Percentiles rank a stretch among this genome's conserved stretches.
These are phyloP conservation scores for Poecilia gillii DNA, from an alignment of 2,797 vertebrate genomes.

Conservation along the genomic window DNA sequence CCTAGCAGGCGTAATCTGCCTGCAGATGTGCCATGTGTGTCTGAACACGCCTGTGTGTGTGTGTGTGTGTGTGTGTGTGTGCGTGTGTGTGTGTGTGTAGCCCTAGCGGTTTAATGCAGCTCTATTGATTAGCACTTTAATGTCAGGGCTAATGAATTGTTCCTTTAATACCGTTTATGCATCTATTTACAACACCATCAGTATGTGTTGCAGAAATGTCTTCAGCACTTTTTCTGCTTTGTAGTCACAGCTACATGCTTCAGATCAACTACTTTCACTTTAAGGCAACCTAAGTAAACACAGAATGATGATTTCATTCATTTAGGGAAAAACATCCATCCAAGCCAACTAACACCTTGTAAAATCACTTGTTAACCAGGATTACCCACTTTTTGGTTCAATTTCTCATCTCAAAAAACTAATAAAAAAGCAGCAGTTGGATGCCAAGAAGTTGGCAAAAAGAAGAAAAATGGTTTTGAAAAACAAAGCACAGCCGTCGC, in stretches of 20 bases:
- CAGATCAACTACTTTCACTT: background rate
- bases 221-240: background rate
- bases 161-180: slow-evolving; percentile 82
- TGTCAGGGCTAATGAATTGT: slow-evolving; percentile 83
- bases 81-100: slow-evolving; percentile 62
- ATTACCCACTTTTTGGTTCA: background rate
- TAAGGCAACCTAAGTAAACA: background rate
- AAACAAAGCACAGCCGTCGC: background rate
- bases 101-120: slow-evolving; percentile 84
- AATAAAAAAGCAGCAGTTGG: background rate
- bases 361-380: background rate
- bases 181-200: slow-evolving; percentile 75
- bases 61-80: slow-evolving; percentile 48
- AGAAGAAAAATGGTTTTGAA: background rate
- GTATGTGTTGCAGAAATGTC: slow-evolving; percentile 49
- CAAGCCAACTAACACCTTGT: background rate
- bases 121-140: slow-evolving; percentile 85
- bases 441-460: background rate
- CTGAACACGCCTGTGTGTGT: slow-evolving; percentile 43
- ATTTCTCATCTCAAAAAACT: background rate
- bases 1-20: slow-evolving; percentile 60
- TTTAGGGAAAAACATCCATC: background rate
- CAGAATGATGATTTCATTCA: background rate
- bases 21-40: slow-evolving; percentile 53
- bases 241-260: too few species aligned